Conservation (phyloP, 2,113 vertebrate species). For the Ia io region DNA sequence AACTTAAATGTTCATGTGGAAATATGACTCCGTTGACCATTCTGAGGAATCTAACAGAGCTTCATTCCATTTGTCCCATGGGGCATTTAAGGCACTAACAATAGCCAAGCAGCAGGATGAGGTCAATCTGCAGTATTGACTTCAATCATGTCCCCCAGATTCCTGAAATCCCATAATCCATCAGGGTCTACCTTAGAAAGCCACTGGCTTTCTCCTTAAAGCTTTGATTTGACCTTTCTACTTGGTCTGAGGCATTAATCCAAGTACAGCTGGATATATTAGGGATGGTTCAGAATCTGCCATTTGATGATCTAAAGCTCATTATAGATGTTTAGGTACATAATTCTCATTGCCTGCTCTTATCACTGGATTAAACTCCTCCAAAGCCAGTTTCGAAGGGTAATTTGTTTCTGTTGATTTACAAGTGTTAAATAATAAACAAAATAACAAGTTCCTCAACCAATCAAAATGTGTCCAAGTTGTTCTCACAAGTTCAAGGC, state of each 20-base stretch:
- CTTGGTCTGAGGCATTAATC: neutral
- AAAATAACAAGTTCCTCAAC: neutral
- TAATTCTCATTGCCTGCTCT: neutral
- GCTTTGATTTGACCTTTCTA: neutral
- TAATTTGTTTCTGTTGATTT: neutral
- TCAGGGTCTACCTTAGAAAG: neutral
- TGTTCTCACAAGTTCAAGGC: neutral
- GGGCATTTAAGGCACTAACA: neutral
- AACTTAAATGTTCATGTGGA: neutral
- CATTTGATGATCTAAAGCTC: neutral
- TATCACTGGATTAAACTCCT: neutral
- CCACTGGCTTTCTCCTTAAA: neutral
- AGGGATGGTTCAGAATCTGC: neutral
- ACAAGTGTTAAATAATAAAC: constrained; percentile 20
- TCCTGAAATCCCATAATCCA: neutral
- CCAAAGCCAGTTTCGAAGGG: neutral
- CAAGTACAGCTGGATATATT: neutral
- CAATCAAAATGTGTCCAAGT: neutral
- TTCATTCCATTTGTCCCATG: neutral
- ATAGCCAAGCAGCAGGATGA: neutral
- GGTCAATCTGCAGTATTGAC: neutral
- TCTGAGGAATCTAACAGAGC: neutral
- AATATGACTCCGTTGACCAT: neutral
- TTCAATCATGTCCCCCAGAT: neutral
- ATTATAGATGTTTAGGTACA: neutral